Base-by-base conservation (phyloP, 2,113 vertebrate species). In the Chroicocephalus ridibundus region DNA sequence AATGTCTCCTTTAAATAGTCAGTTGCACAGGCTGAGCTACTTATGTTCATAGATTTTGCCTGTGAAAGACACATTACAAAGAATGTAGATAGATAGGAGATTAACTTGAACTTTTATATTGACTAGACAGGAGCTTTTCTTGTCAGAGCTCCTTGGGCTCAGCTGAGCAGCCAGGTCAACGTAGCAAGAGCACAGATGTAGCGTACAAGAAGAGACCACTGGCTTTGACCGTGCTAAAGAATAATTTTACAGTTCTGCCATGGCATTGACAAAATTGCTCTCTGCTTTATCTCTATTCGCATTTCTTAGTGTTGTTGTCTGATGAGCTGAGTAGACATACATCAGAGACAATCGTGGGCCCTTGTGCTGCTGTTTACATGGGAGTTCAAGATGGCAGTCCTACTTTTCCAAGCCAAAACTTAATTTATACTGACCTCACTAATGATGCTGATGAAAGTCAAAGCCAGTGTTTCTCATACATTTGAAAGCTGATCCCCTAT, bases 371-470 rank as follows among this genome's bases (percentile, higher is more conserved):
- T 82, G n/a, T 77, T 93, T 87, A 58, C 57, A 13, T 42, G 44
- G 36, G 38, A 80, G 55, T 76, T 93, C 42, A 55, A 11, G 86
- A 81, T 74, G 20, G 60, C 65, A 86, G 52, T 70, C n/a, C 44
- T 71, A 38, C 69, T 93, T 66, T 93, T 74, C 72, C 42, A 58
- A 72, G 44, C 69, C 69, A 71, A 44, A 87, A 15, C 47, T 75
- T 75, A 55, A 52, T 95, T 92, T 86, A 46, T 81, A 66, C 65
- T 19, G 10, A 70, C 60, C 80, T 84, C 81, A 15, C 38, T 91
- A 91, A 95, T 71, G 75, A 85, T 54, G 54, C 49, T 61, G 84
- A 55, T 92, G 88, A 96, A 94, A 96, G 55, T 74, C 72, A 83
- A 88, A 90, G 60, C 22, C 82, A 40, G 36, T 7, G 31, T 79